phyloP scores from a whole-genome alignment of 2,797 vertebrate genomes.

The Pseudochaenichthys georgianus region DNA sequence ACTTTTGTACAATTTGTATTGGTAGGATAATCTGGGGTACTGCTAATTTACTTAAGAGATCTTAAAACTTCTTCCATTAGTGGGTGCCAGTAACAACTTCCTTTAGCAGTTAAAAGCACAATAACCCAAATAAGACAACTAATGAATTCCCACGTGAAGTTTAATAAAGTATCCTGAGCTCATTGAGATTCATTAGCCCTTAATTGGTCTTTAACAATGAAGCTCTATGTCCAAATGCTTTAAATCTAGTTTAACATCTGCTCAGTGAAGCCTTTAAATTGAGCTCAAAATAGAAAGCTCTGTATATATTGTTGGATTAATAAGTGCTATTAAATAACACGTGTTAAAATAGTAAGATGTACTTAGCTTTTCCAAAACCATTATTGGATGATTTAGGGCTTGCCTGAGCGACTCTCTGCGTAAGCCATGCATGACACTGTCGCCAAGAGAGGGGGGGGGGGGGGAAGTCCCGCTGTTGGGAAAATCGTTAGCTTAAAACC shows the following conservation, averaged over 20 bases:
- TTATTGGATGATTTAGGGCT: conserved; percentile 61
- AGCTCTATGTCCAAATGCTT: conserved; percentile 41
- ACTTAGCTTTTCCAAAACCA: conserved; percentile 58
- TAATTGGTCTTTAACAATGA: conserved; percentile 48
- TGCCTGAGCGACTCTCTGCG: conserved; percentile 30
- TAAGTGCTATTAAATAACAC: conserved; percentile 60
- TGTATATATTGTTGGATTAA: conserved; percentile 55
- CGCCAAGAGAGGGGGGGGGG: conserved; percentile 38
- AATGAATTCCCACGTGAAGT: conserved; percentile 20
- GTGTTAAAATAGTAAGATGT: conserved; percentile 54
- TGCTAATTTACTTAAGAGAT: background rate
- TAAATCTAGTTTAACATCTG: conserved; percentile 52
- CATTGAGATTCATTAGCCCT: conserved; percentile 28
- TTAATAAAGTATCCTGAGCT: conserved; percentile 24
- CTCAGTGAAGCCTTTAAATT: conserved; percentile 29
- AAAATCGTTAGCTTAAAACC: conserved; percentile 70
- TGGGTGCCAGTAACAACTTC: conserved; percentile 2
- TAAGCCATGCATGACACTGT: conserved; percentile 52
- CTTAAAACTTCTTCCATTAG: background rate
- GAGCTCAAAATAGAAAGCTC: conserved; percentile 32
- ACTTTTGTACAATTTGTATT: conserved; percentile 3
- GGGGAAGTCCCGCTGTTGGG: conserved; percentile 42
- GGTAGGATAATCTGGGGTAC: background rate
- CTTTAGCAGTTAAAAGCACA: conserved; percentile 4
- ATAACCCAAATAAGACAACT: conserved; percentile 11